Evolutionary conservation across 2,113 vertebrate genomes (phyloP).

Genomic region (Platichthys flesus): DNA sequence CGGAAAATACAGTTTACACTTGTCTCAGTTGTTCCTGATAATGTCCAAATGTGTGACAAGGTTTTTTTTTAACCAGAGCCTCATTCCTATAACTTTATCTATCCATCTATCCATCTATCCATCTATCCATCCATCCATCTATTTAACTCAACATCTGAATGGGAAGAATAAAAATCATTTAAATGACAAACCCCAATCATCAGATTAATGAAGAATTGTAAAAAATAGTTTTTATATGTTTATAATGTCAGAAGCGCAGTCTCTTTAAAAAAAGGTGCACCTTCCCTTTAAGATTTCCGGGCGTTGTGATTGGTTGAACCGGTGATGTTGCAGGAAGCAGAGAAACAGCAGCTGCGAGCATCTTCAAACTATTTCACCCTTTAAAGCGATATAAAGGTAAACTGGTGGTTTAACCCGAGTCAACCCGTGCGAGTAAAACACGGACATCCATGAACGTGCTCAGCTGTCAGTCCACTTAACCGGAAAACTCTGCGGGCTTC

Average conservation of each 20-base stretch:
- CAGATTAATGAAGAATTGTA: too few species aligned
- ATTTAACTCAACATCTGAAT: too few species aligned
- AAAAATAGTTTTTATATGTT: too few species aligned
- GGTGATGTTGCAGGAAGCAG: slow-evolving; percentile 51
- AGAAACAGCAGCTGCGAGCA: accelerated
- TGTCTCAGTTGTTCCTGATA: slow-evolving; percentile 11
- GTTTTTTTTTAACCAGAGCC: too few species aligned
- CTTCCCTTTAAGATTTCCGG: slow-evolving; percentile 25
- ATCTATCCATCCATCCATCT: too few species aligned
- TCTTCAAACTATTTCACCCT: neutral
- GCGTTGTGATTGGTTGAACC: slow-evolving; percentile 42
- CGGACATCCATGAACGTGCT: accelerated
- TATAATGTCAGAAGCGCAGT: too few species aligned
- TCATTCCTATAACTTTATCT: too few species aligned
- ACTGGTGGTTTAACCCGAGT: accelerated
- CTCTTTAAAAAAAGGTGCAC: neutral
- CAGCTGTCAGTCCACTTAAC: neutral
- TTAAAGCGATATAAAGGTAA: neutral
- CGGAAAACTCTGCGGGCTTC: neutral
- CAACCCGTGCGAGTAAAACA: accelerated
- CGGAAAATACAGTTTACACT: neutral
- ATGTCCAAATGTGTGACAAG: neutral
- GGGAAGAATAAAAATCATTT: too few species aligned
- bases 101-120: too few species aligned
- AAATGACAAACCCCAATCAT: too few species aligned